Evolutionary conservation across 1,140 invertebrate genomes (phyloP), one percentile per base, ranked within the genome.

Genomic region (Octopus bimaculoides): DNA sequence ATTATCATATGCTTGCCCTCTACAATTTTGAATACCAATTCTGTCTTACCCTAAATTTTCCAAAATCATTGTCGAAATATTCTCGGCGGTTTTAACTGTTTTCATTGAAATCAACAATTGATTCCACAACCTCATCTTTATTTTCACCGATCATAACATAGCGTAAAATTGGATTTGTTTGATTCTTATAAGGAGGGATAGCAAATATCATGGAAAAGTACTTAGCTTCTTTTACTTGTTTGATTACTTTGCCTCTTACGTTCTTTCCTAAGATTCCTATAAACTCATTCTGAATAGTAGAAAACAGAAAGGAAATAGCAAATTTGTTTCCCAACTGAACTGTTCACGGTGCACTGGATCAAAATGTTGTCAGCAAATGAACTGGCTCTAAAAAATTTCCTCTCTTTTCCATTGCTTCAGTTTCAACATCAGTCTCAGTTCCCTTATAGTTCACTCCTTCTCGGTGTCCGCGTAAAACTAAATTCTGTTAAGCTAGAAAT

Each of bases 301-400:
- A n/a, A 14, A n/a, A 66, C 61, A 66, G 10, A 66, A 14, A 66
- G 61, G 61, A 66, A 66, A n/a, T 66, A 66, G 61, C 61, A 66
- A 66, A 66, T n/a, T 1, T 66, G 10, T 66, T 66, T n/a, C 61
- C 61, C 61, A 66, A n/a, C 61, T 66, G 10, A n/a, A 66, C 10
- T 66, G 61, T 1, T 1, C n/a, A 3, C 61, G n/a, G 10, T 1
- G 61, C 61, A 66, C 3, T 66, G 61, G 61, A 66, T 66, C 61
- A 66, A 14, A 41, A 66, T 66, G 1, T 66, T 66, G 61, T n/a
- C 61, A 66, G n/a, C 61, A 66, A 66, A 66, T 66, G 61, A 66
- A 66, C 61, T 66, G n/a, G n/a, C 61, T 66, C 61, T 66, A 66
- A 66, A 66, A 66, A 66, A 66, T 66, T 66, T 66, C 61, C 61